A percentile compares a stretch with the other conserved stretches of the same genome.
Conservation (phyloP, 2,888 invertebrate species). For the Acleris emargana region DNA sequence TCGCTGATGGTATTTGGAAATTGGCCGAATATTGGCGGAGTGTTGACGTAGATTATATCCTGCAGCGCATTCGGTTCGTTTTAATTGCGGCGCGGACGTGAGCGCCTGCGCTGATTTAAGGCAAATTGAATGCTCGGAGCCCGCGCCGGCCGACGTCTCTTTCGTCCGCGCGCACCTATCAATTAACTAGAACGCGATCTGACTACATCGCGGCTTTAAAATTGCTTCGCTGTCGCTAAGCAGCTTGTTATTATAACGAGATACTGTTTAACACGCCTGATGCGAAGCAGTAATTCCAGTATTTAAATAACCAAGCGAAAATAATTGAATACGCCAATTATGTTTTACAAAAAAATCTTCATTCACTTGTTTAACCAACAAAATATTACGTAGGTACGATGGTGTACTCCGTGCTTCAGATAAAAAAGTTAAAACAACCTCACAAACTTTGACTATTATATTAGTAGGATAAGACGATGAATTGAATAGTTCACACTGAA, state of each 20-base stretch:
- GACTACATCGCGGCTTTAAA: conserved; percentile 51
- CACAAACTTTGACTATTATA: conserved; percentile 28
- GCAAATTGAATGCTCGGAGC: conserved; percentile 71
- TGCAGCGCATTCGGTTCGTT: conserved; percentile 61
- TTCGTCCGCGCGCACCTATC: conserved; percentile 60
- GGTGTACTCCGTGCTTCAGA: too few relatives aligned
- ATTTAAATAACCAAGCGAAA: conserved; percentile 22
- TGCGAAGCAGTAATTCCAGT: background rate
- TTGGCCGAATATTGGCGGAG: conserved; percentile 53
- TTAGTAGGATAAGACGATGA: conserved; percentile 48
- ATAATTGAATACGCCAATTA: background rate
- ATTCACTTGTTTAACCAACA: too few relatives aligned
- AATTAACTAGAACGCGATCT: conserved; percentile 61
- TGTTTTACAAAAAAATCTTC: too few relatives aligned
- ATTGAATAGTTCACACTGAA: conserved; percentile 60
- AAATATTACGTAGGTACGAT: too few relatives aligned
- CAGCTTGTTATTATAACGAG: conserved; percentile 52
- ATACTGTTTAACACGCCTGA: conserved; percentile 46
- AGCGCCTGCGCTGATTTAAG: conserved; percentile 66
- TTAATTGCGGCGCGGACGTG: conserved; percentile 63
- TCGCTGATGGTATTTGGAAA: conserved; percentile 51
- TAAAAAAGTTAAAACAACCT: too few relatives aligned
- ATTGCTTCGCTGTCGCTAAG: conserved; percentile 48
- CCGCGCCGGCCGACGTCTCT: conserved; percentile 58
- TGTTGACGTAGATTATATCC: conserved; percentile 67